Percentiles rank a stretch among this genome's conserved stretches.
These are phyloP conservation scores for Vespertilio murinus DNA, from an alignment of 2,797 vertebrate species.

Conservation along the genomic window DNA sequence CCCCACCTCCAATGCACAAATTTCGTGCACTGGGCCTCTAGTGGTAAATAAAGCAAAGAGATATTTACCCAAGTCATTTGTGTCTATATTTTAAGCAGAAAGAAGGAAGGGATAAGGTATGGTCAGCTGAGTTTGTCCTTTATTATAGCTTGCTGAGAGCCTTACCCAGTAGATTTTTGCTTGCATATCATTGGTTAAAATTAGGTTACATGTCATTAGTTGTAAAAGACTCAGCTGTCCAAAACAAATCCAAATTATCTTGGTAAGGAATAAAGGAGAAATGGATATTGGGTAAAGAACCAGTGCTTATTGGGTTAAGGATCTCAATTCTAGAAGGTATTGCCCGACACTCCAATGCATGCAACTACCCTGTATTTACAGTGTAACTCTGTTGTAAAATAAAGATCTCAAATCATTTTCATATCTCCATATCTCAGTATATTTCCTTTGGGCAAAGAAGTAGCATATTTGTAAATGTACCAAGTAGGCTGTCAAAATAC, in stretches of 20 bases:
- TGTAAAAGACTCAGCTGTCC: background rate
- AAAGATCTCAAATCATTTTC: slow-evolving; percentile 19
- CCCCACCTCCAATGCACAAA: no score
- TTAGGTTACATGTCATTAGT: background rate
- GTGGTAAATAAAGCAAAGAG: background rate
- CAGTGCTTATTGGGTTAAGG: background rate
- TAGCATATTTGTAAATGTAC: slow-evolving; percentile 26
- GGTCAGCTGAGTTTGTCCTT: background rate
- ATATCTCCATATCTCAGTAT: background rate
- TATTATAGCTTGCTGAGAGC: background rate
- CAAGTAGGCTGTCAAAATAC: background rate
- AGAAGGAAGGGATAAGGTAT: background rate
- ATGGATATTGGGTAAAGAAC: background rate
- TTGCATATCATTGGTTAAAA: background rate
- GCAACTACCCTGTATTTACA: background rate
- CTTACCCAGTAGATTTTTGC: background rate
- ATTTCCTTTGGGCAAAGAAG: background rate
- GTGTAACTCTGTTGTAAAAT: background rate
- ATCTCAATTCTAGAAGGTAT: background rate
- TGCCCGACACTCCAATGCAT: background rate
- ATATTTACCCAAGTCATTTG: background rate
- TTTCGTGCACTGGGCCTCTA: no score
- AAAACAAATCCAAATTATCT: background rate
- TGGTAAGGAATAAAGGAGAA: background rate
- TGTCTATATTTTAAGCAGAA: background rate